Conservation (phyloP, 1,140 invertebrate genomes). For the Drosophila saltans region DNA sequence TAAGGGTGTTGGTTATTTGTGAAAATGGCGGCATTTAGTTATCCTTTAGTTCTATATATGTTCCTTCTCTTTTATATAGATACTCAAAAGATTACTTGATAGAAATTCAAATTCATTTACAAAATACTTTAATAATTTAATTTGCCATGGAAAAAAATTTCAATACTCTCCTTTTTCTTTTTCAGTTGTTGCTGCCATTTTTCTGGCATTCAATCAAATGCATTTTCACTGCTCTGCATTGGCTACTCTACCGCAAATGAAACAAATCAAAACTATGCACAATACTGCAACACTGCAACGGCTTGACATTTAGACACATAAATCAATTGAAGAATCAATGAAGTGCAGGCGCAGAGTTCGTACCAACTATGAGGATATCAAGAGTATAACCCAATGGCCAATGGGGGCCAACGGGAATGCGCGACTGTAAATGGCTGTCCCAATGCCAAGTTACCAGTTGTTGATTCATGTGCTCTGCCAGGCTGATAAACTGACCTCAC, state of each 20-base stretch:
- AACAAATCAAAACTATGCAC: conserved; percentile 24
- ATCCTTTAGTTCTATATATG: background rate
- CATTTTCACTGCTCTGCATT: background rate
- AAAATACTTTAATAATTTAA: conserved; percentile 5
- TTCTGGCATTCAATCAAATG: too few species aligned
- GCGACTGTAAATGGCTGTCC: conserved; percentile 41
- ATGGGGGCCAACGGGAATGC: conserved; percentile 3
- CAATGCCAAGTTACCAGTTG: conserved; percentile 21
- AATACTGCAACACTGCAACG: conserved; percentile 39
- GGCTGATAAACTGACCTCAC: conserved; percentile 46
- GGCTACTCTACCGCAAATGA: background rate
- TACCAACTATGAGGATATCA: conserved; percentile 1
- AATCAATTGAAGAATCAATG: conserved; percentile 65
- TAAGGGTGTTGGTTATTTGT: conserved; percentile 1
- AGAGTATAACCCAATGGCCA: background rate
- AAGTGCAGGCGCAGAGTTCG: conserved; percentile 49
- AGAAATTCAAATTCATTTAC: background rate
- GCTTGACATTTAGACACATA: conserved; percentile 55
- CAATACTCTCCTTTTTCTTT: too few species aligned
- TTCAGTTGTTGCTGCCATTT: too few species aligned
- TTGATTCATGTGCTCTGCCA: conserved; percentile 46
- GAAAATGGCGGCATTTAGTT: conserved; percentile 4
- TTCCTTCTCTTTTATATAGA: background rate
- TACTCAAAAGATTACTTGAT: background rate
- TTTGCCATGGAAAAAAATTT: background rate